A percentile compares a stretch with the other conserved stretches of the same genome.
Evolutionary conservation across 92 coral and sea anemone genomes (phyloP).

Genomic region (Palythoa grandis): DNA sequence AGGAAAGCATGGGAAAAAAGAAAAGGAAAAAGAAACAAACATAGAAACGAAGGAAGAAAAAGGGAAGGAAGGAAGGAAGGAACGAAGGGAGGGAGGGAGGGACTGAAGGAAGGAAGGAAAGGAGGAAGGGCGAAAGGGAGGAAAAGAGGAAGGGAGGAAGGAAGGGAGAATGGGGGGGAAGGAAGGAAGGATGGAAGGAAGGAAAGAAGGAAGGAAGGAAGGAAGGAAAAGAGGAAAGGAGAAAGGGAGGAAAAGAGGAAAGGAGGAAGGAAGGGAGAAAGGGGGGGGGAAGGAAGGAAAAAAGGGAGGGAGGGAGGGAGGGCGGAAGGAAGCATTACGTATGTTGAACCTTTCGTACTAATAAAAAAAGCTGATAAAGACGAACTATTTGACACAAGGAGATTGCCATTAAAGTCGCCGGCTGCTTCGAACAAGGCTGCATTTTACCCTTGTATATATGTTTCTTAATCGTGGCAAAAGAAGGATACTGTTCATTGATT

Average conservation of each 20-base stretch:
- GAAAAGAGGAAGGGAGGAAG: too few species aligned
- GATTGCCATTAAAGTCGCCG: too few species aligned
- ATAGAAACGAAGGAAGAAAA: slow-evolving; percentile 12
- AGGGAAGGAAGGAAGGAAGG: slow-evolving; percentile 7
- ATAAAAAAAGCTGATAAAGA: too few species aligned
- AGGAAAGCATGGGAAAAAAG: background rate
- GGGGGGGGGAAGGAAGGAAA: background rate
- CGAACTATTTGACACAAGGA: too few species aligned
- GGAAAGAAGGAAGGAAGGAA: background rate
- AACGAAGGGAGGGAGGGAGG: background rate
- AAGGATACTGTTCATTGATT: slow-evolving; percentile 55
- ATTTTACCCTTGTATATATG: background rate
- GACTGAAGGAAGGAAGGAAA: too few species aligned
- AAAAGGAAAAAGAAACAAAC: background rate
- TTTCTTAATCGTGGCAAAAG: background rate
- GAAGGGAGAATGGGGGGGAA: background rate
- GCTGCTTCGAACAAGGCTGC: too few species aligned
- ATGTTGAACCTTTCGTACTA: too few species aligned
- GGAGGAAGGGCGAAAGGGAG: too few species aligned
- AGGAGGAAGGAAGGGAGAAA: too few species aligned
- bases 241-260: background rate
- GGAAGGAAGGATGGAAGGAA: background rate
- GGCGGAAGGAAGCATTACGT: background rate
- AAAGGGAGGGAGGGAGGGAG: background rate
- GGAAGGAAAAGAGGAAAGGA: background rate